phyloP scores from a whole-genome alignment of 2,888 invertebrate species.

The Monochamus alternatus region DNA sequence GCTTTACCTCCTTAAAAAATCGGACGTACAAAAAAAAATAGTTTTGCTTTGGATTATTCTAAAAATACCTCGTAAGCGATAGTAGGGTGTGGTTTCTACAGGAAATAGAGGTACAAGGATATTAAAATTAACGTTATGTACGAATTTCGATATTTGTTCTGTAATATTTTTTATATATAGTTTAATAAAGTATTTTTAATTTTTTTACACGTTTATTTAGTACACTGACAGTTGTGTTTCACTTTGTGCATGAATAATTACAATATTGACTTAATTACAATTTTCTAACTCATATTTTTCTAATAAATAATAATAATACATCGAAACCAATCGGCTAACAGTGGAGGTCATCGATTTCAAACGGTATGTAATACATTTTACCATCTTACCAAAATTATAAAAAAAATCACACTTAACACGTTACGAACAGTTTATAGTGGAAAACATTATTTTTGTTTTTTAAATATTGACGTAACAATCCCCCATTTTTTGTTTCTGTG shows the following conservation, averaged over 20 bases:
- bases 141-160: neutral
- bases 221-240: neutral
- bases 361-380: conserved; percentile 24
- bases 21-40: neutral
- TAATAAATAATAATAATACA: neutral
- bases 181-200: conserved; percentile 24
- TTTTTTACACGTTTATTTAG: conserved; percentile 14
- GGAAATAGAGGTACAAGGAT: neutral
- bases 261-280: neutral
- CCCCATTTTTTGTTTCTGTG: conserved; percentile 49
- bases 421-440: neutral
- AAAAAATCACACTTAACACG: too few species aligned
- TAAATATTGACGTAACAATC: neutral
- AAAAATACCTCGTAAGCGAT: neutral
- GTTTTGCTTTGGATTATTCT: neutral
- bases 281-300: neutral
- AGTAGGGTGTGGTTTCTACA: conserved; percentile 8
- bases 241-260: conserved; percentile 5
- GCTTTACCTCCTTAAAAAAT: neutral
- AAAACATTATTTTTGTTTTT: too few species aligned
- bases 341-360: conserved; percentile 1
- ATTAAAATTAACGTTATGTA: neutral
- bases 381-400: neutral
- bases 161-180: conserved; percentile 14
- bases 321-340: neutral